phyloP scores from a whole-genome alignment of 2,888 invertebrate genomes.

The Steinernema hermaphroditum region DNA sequence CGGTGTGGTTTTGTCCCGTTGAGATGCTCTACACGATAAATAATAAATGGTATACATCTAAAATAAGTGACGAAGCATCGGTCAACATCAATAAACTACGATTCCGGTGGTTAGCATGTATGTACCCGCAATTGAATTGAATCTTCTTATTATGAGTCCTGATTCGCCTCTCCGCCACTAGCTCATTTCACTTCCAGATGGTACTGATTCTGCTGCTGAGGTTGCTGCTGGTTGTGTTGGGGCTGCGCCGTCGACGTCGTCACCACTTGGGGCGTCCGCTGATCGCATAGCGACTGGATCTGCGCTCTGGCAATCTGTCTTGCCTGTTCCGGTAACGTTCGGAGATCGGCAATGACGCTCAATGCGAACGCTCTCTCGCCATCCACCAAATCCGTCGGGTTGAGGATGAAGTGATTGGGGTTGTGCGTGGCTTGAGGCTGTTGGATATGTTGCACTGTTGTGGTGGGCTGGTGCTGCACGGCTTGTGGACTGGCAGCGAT shows the following conservation, averaged over 20 bases:
- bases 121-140: slow-evolving; percentile 23
- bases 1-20: no score
- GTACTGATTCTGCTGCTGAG: slow-evolving; percentile 3
- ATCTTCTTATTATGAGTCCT: background rate
- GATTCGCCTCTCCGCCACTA: background rate
- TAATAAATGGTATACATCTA: no score
- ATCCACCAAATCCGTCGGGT: slow-evolving; percentile 51
- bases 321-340: slow-evolving; percentile 48
- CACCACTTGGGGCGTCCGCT: background rate
- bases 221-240: background rate
- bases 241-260: background rate
- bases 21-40: no score
- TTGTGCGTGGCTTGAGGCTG: slow-evolving; percentile 1
- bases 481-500: slow-evolving; percentile 6
- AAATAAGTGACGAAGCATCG: no score
- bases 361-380: slow-evolving; percentile 61
- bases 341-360: slow-evolving; percentile 56
- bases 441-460: slow-evolving; percentile 34
- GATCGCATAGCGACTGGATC: slow-evolving; percentile 46
- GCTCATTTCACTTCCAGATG: background rate
- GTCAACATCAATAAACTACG: slow-evolving; percentile 6
- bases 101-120: slow-evolving; percentile 7
- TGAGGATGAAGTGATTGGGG: slow-evolving; percentile 33
- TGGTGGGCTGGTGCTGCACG: slow-evolving; percentile 31
- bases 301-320: slow-evolving; percentile 52